phyloP scores from a whole-genome alignment of 1,140 invertebrate species.

The Drosophila bifasciata region DNA sequence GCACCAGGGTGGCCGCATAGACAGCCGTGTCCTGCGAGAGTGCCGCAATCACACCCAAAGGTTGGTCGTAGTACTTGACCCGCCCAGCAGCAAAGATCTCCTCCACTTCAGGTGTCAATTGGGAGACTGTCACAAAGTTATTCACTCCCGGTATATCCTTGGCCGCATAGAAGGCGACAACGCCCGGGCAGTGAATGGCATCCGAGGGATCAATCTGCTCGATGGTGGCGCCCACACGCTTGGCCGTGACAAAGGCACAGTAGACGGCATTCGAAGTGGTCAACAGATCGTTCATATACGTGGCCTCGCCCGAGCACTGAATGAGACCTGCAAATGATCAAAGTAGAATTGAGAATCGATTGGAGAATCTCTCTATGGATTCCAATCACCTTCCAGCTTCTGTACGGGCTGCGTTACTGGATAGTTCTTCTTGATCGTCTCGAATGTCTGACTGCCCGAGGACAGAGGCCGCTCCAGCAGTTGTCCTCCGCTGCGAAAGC shows the following conservation, averaged over 20 bases:
- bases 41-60: conserved; percentile 90
- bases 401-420: conserved; percentile 90
- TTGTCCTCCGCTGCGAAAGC: conserved; percentile 85
- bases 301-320: conserved; percentile 90
- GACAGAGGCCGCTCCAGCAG: conserved; percentile 88
- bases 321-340: conserved; percentile 86
- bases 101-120: conserved; percentile 44
- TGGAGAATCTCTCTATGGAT: too few relatives aligned
- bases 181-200: conserved; percentile 87
- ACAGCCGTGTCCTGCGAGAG: conserved; percentile 86
- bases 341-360: not conserved
- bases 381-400: conserved; percentile 87
- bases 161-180: conserved; percentile 88
- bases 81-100: conserved; percentile 85
- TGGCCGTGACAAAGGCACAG: conserved; percentile 87
- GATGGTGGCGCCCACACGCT: conserved; percentile 86
- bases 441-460: conserved; percentile 89
- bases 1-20: conserved; percentile 88
- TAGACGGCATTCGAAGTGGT: conserved; percentile 86
- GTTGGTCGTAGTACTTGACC: conserved; percentile 89
- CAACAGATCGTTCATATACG: conserved; percentile 87
- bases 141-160: conserved; percentile 91
- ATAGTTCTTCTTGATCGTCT: conserved; percentile 89
- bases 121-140: conserved; percentile 81
- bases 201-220: conserved; percentile 86